Evolutionary conservation across 2,797 vertebrate species (phyloP), one percentile per base, ranked within the genome.

Genomic region (Streptopelia turtur): DNA sequence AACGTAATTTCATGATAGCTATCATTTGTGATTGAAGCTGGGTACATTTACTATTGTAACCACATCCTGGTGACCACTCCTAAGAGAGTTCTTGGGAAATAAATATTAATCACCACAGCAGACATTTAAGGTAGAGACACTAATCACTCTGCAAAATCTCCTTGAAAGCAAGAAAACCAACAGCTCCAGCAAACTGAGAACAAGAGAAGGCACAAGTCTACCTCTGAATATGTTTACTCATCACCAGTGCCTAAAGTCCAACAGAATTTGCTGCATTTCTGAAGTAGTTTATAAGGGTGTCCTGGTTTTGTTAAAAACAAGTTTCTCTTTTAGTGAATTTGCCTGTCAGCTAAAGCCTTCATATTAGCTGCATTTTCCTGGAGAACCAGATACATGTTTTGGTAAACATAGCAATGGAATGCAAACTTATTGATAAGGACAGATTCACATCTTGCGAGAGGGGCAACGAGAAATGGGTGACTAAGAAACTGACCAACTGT

Each of bases 21-120:
- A 1, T 4, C 3, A 11, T 11, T 69, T 33, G 11, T 9, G 37
- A 11, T 1, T 3, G 60, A 28, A 57, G 30, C 25, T 15, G 30
- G 25, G 9, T 31, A 27, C 15, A 4, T 64, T 68, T 37, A 7
- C 5, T 35, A 11, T 83, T 35, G 41, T 66, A 64, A 31, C 31
- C 31, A 35, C 31, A 49, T 22, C 39, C 59, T 50, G 20, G 52
- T 53, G 45, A 41, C 66, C 17, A n/a, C 43, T 24, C 22, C 16
- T 47, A 35, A 18, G 27, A 65, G 24, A 71, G 41, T 68, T 78
- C n/a, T 41, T 68, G 49, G 41, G 30, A 83, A 78, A 66, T 64
- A 35, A 78, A 82, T 45, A 71, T 24, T 66, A 49, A 78, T 82
- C 28, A 28, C 50, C 28, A 23, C 30, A 74, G 37, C 30, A 72